Evolutionary conservation across 2,113 vertebrate species (phyloP), one percentile per base, ranked within the genome.

Genomic region (Forbesichthys agassizii): DNA sequence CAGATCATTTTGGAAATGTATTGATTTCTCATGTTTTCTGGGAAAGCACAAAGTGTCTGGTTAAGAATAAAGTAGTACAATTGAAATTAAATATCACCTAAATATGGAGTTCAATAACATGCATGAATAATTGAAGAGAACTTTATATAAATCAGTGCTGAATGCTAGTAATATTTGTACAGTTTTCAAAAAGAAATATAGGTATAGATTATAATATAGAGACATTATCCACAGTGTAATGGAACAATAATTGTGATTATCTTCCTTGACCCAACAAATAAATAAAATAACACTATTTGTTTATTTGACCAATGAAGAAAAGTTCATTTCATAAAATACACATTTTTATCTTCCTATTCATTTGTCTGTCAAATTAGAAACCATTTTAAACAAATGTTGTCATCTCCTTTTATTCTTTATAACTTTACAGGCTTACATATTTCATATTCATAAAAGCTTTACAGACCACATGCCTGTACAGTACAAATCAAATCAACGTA

Each of bases 121-220:
- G 76, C 54, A 68, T 20, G 33, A 68, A 65, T 46, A 27, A 60
- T 68, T 65, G 56, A 62, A 73, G n/a, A 79, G 68, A 72, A 74
- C 71, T 33, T 20, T 20, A 20, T 20, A 20, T 54, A 73, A 79
- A 77, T 68, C 11, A 52, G 61, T 33, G 53, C 36, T 73, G 48
- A 73, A 55, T 11, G 1, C 36, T 42, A 42, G 36, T 42, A 42
- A 42, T 42, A 4, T 42, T 42, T 42, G 36, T 42, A 42, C 36
- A 42, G 36, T 42, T 42, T 42, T 42, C 36, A 5, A 42, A 42
- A 5, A 7, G 7, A 5, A 42, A 5, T 42, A 7, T 42, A 42
- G 36, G 4, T 42, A 42, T 42, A 7, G 36, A 20, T 20, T 20
- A 20, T 20, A 42, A 42, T 42, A 42, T 42, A 42, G 4, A 42